phyloP scores from a whole-genome alignment of 1,140 invertebrate genomes.

The Anastatus disparis region DNA sequence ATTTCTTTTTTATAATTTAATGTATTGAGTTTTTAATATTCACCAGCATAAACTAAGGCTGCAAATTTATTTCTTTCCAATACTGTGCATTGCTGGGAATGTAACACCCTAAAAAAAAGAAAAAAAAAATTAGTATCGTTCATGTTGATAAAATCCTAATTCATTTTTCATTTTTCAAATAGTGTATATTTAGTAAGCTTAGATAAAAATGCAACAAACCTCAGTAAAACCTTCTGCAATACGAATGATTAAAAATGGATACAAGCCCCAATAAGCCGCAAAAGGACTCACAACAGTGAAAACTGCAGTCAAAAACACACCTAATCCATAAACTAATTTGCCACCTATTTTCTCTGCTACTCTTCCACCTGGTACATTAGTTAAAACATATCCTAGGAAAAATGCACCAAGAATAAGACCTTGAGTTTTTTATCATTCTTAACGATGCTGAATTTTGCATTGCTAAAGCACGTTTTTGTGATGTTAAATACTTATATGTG shows the following conservation, averaged over 20 bases:
- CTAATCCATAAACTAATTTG: slow-evolving; percentile 82
- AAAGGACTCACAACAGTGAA: slow-evolving; percentile 80
- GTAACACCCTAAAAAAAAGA: slow-evolving; percentile 79
- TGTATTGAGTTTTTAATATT: slow-evolving; percentile 46
- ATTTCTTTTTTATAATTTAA: slow-evolving; percentile 14
- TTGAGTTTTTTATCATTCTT: slow-evolving; percentile 80
- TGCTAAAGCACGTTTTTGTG: too few species aligned
- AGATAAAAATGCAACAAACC: slow-evolving; percentile 64
- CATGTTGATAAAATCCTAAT: slow-evolving; percentile 38
- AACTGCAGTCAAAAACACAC: slow-evolving; percentile 80
- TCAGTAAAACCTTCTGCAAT: slow-evolving; percentile 88
- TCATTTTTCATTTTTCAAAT: slow-evolving; percentile 4
- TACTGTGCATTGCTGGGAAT: slow-evolving; percentile 84
- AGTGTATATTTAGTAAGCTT: too few species aligned
- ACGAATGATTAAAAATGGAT: slow-evolving; percentile 80
- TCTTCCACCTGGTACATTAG: slow-evolving; percentile 87
- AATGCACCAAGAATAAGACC: slow-evolving; percentile 86
- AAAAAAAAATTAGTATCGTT: slow-evolving; percentile 31
- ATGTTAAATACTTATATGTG: too few species aligned
- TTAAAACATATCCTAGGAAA: slow-evolving; percentile 87
- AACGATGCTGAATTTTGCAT: too few species aligned
- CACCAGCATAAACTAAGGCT: slow-evolving; percentile 82
- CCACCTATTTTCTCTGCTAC: slow-evolving; percentile 83
- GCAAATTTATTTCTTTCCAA: slow-evolving; percentile 84
- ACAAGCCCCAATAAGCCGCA: slow-evolving; percentile 76